Percentiles rank a stretch among this genome's conserved stretches.
phyloP scores from a whole-genome alignment of 2,797 vertebrate species.

The Melanotaenia nigrans region DNA sequence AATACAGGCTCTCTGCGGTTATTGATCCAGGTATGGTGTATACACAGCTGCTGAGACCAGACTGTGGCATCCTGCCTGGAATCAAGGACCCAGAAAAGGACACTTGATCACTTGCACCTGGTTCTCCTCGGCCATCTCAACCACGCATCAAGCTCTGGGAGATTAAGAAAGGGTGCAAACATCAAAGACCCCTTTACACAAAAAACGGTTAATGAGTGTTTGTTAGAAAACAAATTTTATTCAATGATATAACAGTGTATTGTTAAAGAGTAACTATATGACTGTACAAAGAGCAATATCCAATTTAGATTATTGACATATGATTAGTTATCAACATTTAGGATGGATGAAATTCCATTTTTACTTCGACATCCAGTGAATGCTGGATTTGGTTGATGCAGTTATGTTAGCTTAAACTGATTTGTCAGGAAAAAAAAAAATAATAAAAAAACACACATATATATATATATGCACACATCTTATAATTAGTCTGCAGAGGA shows the following conservation, averaged over 20 bases:
- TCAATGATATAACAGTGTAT: constrained; percentile 23
- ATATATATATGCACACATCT: not conserved
- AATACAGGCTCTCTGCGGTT: constrained; percentile 76
- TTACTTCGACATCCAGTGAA: not conserved
- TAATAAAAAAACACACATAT: too few species aligned
- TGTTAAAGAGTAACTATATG: constrained; percentile 7
- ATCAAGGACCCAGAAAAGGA: constrained; percentile 62
- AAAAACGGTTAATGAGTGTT: constrained; percentile 19
- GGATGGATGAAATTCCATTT: not conserved
- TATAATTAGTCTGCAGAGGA: not conserved
- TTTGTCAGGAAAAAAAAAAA: not conserved
- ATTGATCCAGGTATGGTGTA: constrained; percentile 74
- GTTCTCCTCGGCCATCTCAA: constrained; percentile 40
- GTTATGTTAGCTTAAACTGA: not conserved
- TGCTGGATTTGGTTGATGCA: not conserved
- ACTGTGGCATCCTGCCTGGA: constrained; percentile 58
- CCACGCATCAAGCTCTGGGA: constrained; percentile 5
- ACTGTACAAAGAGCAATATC: not conserved
- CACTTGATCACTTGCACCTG: constrained; percentile 69
- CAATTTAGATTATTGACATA: not conserved
- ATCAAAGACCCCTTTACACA: constrained; percentile 28
- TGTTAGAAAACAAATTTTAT: constrained; percentile 21
- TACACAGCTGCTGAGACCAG: constrained; percentile 68
- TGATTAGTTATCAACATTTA: constrained; percentile 23
- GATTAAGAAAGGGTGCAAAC: constrained; percentile 14